phyloP scores from a whole-genome alignment of 2,113 vertebrate genomes.

The Jacana jacana region DNA sequence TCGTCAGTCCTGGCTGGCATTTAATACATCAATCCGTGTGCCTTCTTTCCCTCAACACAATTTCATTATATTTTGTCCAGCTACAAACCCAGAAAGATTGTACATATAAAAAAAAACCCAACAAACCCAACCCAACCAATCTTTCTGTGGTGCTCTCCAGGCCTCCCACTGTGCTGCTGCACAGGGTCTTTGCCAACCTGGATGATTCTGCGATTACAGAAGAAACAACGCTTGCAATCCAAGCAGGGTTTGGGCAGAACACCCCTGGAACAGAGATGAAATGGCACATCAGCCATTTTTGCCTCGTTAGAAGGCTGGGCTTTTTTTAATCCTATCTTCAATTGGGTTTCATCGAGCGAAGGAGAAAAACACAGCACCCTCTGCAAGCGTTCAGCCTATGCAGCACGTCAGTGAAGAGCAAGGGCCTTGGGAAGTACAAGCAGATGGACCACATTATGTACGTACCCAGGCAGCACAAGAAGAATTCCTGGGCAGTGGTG shows the following conservation, averaged over 20 bases:
- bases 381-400: background rate
- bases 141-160: background rate
- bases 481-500: slow-evolving; percentile 32
- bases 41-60: background rate
- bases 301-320: background rate
- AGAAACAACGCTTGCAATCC: background rate
- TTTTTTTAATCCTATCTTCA: background rate
- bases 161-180: background rate
- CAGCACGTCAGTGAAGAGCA: background rate
- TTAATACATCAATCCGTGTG: background rate
- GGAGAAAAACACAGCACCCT: background rate
- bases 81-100: background rate
- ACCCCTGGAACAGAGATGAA: background rate
- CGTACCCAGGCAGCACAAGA: slow-evolving; percentile 37
- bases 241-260: background rate
- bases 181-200: too few species aligned
- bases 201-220: background rate
- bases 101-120: background rate
- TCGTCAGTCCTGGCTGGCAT: background rate
- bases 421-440: slow-evolving; percentile 22
- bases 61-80: background rate
- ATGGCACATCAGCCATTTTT: background rate
- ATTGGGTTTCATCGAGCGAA: background rate
- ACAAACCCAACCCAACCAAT: background rate
- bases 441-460: slow-evolving; percentile 42